A percentile compares a stretch with the other conserved stretches of the same genome.
Conservation (phyloP, 2,888 invertebrate genomes). For the Zygogramma bicolorata region DNA sequence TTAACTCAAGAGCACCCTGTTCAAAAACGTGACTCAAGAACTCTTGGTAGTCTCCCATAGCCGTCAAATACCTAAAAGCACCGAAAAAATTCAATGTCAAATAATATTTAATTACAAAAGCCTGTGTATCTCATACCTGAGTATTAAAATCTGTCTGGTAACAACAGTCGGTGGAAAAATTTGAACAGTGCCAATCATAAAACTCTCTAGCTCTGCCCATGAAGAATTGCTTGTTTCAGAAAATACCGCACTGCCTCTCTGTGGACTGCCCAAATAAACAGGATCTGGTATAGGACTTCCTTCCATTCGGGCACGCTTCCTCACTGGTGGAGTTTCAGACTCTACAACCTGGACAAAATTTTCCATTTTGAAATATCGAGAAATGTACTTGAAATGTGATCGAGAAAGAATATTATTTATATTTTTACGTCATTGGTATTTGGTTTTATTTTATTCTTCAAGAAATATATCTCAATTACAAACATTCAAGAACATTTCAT, state of each 20-base stretch:
- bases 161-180: slow-evolving; percentile 90
- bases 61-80: slow-evolving; percentile 88
- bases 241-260: slow-evolving; percentile 47
- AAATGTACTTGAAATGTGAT: too few species aligned
- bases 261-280: slow-evolving; percentile 43
- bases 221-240: slow-evolving; percentile 84
- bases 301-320: slow-evolving; percentile 54
- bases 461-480: too few species aligned
- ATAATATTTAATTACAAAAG: too few species aligned
- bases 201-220: slow-evolving; percentile 91
- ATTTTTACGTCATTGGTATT: too few species aligned
- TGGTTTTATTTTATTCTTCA: too few species aligned
- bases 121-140: slow-evolving; percentile 71
- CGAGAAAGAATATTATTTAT: too few species aligned
- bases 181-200: slow-evolving; percentile 90
- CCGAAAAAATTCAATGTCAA: neutral
- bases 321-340: slow-evolving; percentile 36
- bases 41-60: slow-evolving; percentile 98
- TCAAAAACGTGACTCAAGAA: slow-evolving; percentile 94
- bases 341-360: slow-evolving; percentile 40
- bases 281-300: slow-evolving; percentile 27
- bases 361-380: neutral
- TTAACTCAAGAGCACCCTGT: slow-evolving; percentile 89
- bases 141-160: slow-evolving; percentile 91
- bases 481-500: too few species aligned